Conservation (phyloP, 2,888 invertebrate species). For the Plusia festucae region DNA sequence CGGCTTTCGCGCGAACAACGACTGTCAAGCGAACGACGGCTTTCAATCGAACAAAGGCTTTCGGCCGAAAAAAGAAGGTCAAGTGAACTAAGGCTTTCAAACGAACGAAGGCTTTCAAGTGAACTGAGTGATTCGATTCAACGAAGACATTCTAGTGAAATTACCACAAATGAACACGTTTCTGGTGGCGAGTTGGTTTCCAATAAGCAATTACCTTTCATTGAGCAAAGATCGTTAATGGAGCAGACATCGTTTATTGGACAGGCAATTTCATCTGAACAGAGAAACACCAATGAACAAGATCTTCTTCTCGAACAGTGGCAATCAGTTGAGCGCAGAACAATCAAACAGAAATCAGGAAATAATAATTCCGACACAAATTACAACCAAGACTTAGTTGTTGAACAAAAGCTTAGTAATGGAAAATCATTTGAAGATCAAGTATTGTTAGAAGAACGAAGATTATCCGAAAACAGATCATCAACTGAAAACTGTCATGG, state of each 20-base stretch:
- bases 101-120: constrained; percentile 17
- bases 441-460: constrained; percentile 19
- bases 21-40: background rate
- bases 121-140: constrained; percentile 19
- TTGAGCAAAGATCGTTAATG: constrained; percentile 11
- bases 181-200: constrained; percentile 17
- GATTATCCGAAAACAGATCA: constrained; percentile 20
- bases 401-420: constrained; percentile 13
- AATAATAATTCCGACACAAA: background rate
- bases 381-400: constrained; percentile 8
- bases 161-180: constrained; percentile 5
- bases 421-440: constrained; percentile 9
- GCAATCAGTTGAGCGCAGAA: constrained; percentile 14
- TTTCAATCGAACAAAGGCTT: background rate
- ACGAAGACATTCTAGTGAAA: constrained; percentile 26
- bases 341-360: constrained; percentile 18
- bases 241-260: constrained; percentile 9
- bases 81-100: constrained; percentile 8
- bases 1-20: constrained; percentile 12
- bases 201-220: background rate
- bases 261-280: background rate
- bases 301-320: constrained; percentile 10
- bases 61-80: constrained; percentile 2
- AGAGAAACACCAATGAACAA: background rate
- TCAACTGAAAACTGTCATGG: constrained; percentile 14